Evolutionary conservation across 2,888 invertebrate species (phyloP).

Genomic region (Glyphotaelius pellucidus): DNA sequence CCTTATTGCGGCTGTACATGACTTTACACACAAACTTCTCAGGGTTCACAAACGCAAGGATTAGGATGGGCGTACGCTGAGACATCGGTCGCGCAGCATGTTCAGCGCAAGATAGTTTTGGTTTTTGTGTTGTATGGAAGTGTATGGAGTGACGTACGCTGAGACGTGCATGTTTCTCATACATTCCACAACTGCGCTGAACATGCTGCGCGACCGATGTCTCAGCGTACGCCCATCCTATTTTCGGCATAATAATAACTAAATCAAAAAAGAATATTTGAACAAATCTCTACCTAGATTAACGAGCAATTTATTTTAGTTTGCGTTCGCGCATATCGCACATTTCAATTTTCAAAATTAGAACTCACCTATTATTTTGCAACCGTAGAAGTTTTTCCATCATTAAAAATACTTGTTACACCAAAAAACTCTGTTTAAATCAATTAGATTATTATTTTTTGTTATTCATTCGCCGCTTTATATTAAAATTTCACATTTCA

Average conservation of each 20-base stretch:
- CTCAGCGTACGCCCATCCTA: no score
- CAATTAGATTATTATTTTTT: not conserved
- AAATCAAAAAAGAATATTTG: not conserved
- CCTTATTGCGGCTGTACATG: no score
- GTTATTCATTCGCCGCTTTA: not conserved
- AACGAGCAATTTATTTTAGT: not conserved
- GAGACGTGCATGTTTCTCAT: no score
- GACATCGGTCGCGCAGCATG: no score
- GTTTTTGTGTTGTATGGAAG: no score
- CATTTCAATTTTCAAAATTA: not conserved
- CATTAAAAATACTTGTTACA: not conserved
- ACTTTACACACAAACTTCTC: not conserved
- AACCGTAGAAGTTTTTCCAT: not conserved
- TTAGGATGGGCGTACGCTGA: no score
- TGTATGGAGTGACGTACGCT: no score
- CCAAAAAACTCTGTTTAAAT: not conserved
- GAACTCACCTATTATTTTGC: not conserved
- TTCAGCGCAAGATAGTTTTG: no score
- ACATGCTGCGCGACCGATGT: no score
- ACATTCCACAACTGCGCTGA: no score
- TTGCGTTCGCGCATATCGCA: not conserved
- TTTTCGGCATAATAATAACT: not conserved
- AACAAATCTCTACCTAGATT: not conserved
- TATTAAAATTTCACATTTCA: not conserved
- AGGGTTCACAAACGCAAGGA: not conserved